Percentiles rank a stretch among this genome's conserved stretches.
These are phyloP conservation scores for Euborellia annulipes DNA, from an alignment of 1,140 invertebrate genomes.

Conservation along the genomic window DNA sequence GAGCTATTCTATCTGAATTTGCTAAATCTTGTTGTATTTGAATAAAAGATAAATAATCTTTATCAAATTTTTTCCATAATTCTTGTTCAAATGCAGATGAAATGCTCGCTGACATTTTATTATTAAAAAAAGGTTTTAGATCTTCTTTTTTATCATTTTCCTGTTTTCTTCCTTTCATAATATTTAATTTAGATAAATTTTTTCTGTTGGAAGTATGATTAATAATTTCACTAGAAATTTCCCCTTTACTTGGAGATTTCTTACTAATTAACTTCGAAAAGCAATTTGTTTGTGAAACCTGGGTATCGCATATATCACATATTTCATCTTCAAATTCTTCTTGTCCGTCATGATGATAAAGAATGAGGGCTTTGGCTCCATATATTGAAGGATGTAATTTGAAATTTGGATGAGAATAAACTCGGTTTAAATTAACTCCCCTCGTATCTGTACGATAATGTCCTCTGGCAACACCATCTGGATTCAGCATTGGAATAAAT, in stretches of 20 bases:
- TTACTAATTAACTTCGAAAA: no score
- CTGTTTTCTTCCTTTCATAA: no score
- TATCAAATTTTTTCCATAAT: slow-evolving; percentile 11
- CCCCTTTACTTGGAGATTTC: no score
- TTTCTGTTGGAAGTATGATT: no score
- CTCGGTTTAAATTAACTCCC: slow-evolving; percentile 78
- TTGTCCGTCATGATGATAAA: slow-evolving; percentile 33
- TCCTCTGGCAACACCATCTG: slow-evolving; percentile 77
- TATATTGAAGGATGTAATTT: slow-evolving; percentile 68
- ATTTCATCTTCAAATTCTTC: slow-evolving; percentile 2
- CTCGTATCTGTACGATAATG: slow-evolving; percentile 80
- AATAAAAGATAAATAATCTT: slow-evolving; percentile 1
- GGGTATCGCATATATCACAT: neutral
- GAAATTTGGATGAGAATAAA: slow-evolving; percentile 61
- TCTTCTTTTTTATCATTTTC: no score
- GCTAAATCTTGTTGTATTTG: slow-evolving; percentile 8
- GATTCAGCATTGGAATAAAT: slow-evolving; percentile 83
- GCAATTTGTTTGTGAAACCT: neutral
- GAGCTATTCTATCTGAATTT: neutral
- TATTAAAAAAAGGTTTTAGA: no score
- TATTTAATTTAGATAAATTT: no score
- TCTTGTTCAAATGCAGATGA: no score
- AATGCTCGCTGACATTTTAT: no score
- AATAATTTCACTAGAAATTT: no score
- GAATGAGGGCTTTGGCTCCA: slow-evolving; percentile 59